These are phyloP conservation scores for Lithosia quadra DNA, from an alignment of 2,888 invertebrate species.

Conservation along the genomic window DNA sequence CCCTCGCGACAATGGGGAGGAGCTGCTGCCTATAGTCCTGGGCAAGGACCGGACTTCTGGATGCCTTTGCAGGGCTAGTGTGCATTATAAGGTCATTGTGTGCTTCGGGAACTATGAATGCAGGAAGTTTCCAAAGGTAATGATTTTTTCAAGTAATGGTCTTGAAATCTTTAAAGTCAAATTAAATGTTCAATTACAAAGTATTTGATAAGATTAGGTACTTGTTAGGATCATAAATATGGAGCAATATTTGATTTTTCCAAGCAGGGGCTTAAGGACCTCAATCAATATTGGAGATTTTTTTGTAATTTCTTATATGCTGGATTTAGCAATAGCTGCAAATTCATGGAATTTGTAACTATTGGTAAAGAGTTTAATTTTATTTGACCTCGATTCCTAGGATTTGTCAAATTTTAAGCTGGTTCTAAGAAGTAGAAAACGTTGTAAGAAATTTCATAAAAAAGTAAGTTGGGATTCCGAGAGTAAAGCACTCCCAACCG, in stretches of 20 bases:
- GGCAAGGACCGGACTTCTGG: conserved; percentile 76
- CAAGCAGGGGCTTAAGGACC: no score
- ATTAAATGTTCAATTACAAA: no score
- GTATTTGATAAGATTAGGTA: neutral
- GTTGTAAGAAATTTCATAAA: no score
- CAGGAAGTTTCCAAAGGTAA: conserved; percentile 79
- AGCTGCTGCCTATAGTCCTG: conserved; percentile 68
- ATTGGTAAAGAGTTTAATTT: no score
- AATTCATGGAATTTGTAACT: no score
- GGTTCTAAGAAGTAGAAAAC: no score
- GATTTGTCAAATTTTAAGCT: no score
- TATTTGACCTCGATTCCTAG: no score
- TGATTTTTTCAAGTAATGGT: neutral
- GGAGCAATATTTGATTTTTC: neutral
- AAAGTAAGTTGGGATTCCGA: no score
- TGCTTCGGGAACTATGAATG: conserved; percentile 87
- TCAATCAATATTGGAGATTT: no score
- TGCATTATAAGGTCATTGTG: conserved; percentile 66
- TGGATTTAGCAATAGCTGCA: neutral
- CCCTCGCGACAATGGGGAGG: conserved; percentile 59
- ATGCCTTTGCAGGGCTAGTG: conserved; percentile 82
- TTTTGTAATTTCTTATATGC: no score
- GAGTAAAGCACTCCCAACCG: no score
- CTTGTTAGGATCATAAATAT: neutral
- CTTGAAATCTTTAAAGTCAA: neutral